Evolutionary conservation across 2,113 vertebrate species (phyloP).

Genomic region (Oncorhynchus keta): DNA sequence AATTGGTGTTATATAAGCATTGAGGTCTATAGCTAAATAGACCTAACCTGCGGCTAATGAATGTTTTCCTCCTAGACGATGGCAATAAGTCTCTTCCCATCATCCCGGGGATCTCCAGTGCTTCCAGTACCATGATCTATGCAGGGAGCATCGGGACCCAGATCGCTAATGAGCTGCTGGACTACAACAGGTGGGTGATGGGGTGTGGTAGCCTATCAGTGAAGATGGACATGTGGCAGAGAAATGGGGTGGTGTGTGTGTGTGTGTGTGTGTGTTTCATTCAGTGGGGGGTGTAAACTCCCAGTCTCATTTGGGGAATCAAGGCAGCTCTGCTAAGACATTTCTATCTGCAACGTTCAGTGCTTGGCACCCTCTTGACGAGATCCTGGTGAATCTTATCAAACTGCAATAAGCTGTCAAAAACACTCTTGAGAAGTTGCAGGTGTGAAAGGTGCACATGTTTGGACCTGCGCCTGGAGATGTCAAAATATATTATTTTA

Average conservation of each 20-base stretch:
- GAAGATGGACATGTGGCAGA: background rate
- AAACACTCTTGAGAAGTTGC: too few species aligned
- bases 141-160: slow-evolving; percentile 87
- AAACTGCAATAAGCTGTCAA: too few species aligned
- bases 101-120: slow-evolving; percentile 77
- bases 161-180: slow-evolving; percentile 86
- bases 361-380: too few species aligned
- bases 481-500: too few species aligned
- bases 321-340: too few species aligned
- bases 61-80: slow-evolving; percentile 61
- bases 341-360: too few species aligned
- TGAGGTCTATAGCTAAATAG: background rate
- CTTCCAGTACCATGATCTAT: slow-evolving; percentile 80
- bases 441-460: too few species aligned
- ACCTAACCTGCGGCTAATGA: background rate
- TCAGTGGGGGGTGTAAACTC: too few species aligned
- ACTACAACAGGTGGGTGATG: slow-evolving; percentile 81
- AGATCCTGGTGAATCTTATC: too few species aligned
- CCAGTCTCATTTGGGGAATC: too few species aligned
- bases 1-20: background rate
- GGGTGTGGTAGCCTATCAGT: background rate
- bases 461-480: too few species aligned
- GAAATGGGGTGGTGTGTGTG: background rate
- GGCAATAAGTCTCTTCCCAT: slow-evolving; percentile 76
- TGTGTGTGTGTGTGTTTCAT: too few species aligned